These are phyloP conservation scores for Enteromius fasciolatus DNA, from an alignment of 2,797 vertebrate genomes.

Conservation along the genomic window DNA sequence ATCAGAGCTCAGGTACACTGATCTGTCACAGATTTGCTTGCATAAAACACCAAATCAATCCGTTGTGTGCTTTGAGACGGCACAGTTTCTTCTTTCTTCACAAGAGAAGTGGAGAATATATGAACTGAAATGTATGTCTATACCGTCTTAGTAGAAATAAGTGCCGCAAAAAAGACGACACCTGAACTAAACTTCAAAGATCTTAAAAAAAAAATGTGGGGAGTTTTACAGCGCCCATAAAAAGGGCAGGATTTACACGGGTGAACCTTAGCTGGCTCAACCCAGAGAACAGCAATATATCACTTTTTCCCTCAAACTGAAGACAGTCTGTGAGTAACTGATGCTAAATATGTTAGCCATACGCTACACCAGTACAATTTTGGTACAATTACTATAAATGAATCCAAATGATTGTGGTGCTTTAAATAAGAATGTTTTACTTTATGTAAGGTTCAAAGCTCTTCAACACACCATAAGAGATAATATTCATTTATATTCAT, in stretches of 20 bases:
- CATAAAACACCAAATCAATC: slow-evolving; percentile 77
- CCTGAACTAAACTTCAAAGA: slow-evolving; percentile 81
- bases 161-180: slow-evolving; percentile 66
- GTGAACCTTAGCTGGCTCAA: slow-evolving; percentile 75
- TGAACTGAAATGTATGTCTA: slow-evolving; percentile 59
- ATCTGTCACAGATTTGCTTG: slow-evolving; percentile 74
- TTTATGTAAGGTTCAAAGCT: slow-evolving; percentile 2
- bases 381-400: not conserved
- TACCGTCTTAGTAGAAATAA: slow-evolving; percentile 19
- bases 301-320: slow-evolving; percentile 64
- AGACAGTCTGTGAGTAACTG: slow-evolving; percentile 54
- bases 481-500: not conserved
- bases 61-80: slow-evolving; percentile 45
- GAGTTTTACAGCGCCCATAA: slow-evolving; percentile 81
- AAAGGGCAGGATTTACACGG: slow-evolving; percentile 78
- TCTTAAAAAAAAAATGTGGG: slow-evolving; percentile 66
- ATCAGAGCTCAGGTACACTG: slow-evolving; percentile 70
- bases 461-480: not conserved
- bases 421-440: not conserved
- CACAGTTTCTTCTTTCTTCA: slow-evolving; percentile 39
- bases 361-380: not conserved
- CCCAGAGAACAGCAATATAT: slow-evolving; percentile 72
- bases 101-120: slow-evolving; percentile 52
- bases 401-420: not conserved
- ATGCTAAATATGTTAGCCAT: slow-evolving; percentile 3